Evolutionary conservation across 1,140 invertebrate species (phyloP).

Genomic region (Diorhabda sublineata): DNA sequence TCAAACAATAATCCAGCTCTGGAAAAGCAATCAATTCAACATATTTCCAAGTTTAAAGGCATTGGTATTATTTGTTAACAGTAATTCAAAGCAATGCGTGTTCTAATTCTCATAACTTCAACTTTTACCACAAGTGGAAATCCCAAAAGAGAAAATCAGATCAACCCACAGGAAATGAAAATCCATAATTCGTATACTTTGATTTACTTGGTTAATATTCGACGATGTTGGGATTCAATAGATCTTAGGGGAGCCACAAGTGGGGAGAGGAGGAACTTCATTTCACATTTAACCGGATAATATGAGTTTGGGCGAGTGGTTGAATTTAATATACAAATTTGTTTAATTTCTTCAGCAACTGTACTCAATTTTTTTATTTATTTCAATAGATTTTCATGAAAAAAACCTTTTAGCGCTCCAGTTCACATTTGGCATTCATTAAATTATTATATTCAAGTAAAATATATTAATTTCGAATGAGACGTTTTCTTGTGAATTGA

Average conservation of each 20-base stretch:
- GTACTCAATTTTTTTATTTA: too few relatives aligned
- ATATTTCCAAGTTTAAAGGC: background rate
- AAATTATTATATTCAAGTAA: too few relatives aligned
- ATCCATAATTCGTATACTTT: slow-evolving; percentile 27
- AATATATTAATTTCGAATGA: too few relatives aligned
- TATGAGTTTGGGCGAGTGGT: too few relatives aligned
- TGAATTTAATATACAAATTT: too few relatives aligned
- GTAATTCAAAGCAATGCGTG: slow-evolving; percentile 7
- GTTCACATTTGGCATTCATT: too few relatives aligned
- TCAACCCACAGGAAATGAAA: slow-evolving; percentile 30
- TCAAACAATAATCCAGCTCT: background rate
- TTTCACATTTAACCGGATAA: too few relatives aligned
- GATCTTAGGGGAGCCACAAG: background rate
- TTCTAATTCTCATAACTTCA: slow-evolving; percentile 15
- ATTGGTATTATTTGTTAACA: background rate
- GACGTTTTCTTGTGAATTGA: too few relatives aligned
- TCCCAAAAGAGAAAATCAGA: slow-evolving; percentile 27
- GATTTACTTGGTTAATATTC: slow-evolving; percentile 22
- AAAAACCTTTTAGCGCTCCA: too few relatives aligned
- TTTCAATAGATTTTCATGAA: too few relatives aligned
- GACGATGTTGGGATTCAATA: background rate
- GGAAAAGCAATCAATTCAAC: background rate
- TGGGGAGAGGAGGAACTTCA: too few relatives aligned
- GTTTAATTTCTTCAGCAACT: too few relatives aligned
- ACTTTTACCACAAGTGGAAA: slow-evolving; percentile 29